A percentile compares a stretch with the other conserved stretches of the same genome.
Conservation (phyloP, 2,797 vertebrate genomes). For the Choloepus didactylus region DNA sequence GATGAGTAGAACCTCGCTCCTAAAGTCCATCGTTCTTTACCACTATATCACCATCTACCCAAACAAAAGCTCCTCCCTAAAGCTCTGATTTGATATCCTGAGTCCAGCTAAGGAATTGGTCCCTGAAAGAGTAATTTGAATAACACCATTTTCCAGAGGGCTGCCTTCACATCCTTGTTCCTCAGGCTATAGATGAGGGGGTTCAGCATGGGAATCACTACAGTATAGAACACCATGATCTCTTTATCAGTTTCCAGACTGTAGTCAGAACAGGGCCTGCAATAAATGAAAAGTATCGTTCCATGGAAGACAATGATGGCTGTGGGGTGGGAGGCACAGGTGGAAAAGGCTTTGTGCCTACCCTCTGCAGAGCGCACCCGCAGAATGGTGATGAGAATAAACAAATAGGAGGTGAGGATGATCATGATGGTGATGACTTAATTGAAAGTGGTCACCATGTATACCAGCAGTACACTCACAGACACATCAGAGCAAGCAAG, state of each 20-base stretch:
- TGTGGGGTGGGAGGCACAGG: constrained; percentile 73
- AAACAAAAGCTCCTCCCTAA: background rate
- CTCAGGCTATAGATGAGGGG: constrained; percentile 66
- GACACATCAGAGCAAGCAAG: constrained; percentile 53
- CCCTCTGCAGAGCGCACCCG: constrained; percentile 3
- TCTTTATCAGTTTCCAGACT: constrained; percentile 54
- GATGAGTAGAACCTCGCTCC: background rate
- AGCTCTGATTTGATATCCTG: background rate
- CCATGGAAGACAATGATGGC: constrained; percentile 72
- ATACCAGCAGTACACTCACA: background rate
- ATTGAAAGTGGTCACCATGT: background rate
- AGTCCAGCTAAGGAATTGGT: background rate
- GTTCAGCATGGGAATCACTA: constrained; percentile 75
- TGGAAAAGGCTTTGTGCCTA: constrained; percentile 67
- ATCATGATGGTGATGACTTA: background rate
- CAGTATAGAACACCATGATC: constrained; percentile 36
- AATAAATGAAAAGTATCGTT: constrained; percentile 73
- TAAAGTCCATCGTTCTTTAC: background rate
- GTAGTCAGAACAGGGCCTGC: background rate
- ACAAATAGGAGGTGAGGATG: background rate
- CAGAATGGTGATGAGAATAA: too few relatives aligned
- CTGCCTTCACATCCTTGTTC: constrained; percentile 70
- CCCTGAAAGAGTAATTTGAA: background rate
- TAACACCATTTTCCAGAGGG: background rate
- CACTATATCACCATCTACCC: background rate